A percentile compares a stretch with the other conserved stretches of the same genome.
These are phyloP conservation scores for Psephotus haematonotus DNA, from an alignment of 2,113 vertebrate species.

Conservation along the genomic window DNA sequence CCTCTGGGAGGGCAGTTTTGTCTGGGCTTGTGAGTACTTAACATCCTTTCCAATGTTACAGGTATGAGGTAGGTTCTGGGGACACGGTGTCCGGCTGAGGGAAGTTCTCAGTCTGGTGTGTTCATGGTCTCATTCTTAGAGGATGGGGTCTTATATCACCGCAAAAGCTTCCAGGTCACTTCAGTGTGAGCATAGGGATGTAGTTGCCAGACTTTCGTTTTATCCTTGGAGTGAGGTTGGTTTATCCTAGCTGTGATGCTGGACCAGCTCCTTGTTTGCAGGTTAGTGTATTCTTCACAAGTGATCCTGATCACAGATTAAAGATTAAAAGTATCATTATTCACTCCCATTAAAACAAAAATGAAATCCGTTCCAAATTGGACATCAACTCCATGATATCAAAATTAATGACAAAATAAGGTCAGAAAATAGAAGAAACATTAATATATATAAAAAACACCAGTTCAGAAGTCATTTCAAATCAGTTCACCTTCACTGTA, in stretches of 20 bases:
- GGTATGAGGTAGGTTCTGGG: background rate
- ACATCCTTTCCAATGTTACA: background rate
- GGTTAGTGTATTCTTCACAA: background rate
- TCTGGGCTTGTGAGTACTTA: background rate
- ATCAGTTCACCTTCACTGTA: background rate
- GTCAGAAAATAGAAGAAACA: background rate
- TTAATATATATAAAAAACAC: background rate
- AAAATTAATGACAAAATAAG: background rate
- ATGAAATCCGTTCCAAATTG: background rate
- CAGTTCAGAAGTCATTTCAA: background rate
- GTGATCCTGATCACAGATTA: rapidly evolving
- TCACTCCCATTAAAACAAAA: background rate
- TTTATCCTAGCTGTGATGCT: background rate
- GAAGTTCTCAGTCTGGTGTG: background rate
- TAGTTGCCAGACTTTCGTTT: background rate
- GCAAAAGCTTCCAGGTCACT: background rate
- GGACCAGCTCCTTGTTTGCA: background rate
- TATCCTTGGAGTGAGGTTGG: background rate
- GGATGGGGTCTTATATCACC: background rate
- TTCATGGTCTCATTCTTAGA: background rate
- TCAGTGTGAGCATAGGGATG: background rate
- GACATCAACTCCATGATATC: background rate
- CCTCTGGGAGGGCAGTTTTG: background rate
- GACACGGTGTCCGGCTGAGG: background rate
- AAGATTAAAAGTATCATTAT: background rate